Evolutionary conservation across 1,140 invertebrate genomes (phyloP), one percentile per base, ranked within the genome.

Genomic region (Drosophila saltans): DNA sequence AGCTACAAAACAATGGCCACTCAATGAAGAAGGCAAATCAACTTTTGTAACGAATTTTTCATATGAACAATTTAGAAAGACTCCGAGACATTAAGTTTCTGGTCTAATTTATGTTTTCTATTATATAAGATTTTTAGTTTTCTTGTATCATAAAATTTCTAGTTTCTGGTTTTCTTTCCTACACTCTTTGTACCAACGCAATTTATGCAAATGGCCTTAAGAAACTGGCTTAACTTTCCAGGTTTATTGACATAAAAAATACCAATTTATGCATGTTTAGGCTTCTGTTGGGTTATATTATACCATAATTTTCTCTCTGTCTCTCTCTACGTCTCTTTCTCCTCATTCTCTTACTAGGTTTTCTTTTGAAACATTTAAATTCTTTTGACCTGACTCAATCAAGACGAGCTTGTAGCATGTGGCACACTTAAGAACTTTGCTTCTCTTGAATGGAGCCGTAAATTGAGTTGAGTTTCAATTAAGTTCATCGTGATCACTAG

Each of bases 301-400:
- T n/a, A n/a, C 8, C 11, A 9, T 40, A 3, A 11, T n/a, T n/a
- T 9, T 52, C 45, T 52, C 21, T 52, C 45, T 52, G 2, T 8
- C 10, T 52, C 2, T 52, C 45, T 52, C 21, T 52, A 21, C 26
- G 2, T 8, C 10, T 52, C 2, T 52, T 8, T 52, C 7, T 26
- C 7, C 33, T 36, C 33, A 4, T 36, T 36, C 6, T 7, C 33
- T 36, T 36, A 36, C 0, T 36, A 36, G 3, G 11, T 48, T 40
- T 58, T 65, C 48, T 64, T 61, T 66, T 48, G 9, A 59, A 71
- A 58, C 77, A 75, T 80, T 90, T 90, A 90, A 90, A 90, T 90
- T 90, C 80, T 90, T 90, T 90, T 90, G 86, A 90, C 86, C 86
- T 90, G 86, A 90, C 86, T 90, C 86, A 90, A 90, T 90, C 86